Percentiles rank a stretch among this genome's conserved stretches.
These are phyloP conservation scores for Drosophila borealis DNA, from an alignment of 2,888 invertebrate genomes.

Conservation along the genomic window DNA sequence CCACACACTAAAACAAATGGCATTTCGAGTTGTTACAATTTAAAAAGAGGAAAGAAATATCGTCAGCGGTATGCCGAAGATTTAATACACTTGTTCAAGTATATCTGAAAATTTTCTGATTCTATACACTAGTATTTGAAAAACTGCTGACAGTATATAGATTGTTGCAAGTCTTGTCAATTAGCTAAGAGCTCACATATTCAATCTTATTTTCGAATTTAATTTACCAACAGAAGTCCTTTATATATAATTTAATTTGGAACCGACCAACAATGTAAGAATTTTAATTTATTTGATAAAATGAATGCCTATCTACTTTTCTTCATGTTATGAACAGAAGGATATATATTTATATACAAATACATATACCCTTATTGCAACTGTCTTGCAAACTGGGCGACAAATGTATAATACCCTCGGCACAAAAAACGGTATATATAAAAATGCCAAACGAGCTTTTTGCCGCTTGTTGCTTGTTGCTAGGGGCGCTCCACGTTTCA, in stretches of 20 bases:
- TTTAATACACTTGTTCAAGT: conserved; percentile 9
- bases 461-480: conserved; percentile 39
- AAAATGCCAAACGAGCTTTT: conserved; percentile 35
- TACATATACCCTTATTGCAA: background rate
- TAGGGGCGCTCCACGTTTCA: conserved; percentile 53
- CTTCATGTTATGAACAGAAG: too few relatives aligned
- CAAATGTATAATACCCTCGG: conserved; percentile 1
- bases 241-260: too few relatives aligned
- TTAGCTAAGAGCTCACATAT: too few relatives aligned
- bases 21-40: conserved; percentile 28
- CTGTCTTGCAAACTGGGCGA: background rate
- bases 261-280: too few relatives aligned
- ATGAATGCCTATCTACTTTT: background rate
- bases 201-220: too few relatives aligned
- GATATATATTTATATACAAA: background rate
- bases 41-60: background rate
- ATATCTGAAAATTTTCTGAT: too few relatives aligned
- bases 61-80: background rate
- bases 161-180: too few relatives aligned
- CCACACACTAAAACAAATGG: conserved; percentile 30
- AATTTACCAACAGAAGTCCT: too few relatives aligned
- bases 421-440: conserved; percentile 19
- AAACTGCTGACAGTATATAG: too few relatives aligned
- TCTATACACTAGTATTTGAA: background rate
- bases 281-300: too few relatives aligned